Percentiles rank a stretch among this genome's conserved stretches.
These are phyloP conservation scores for Drosophila colorata DNA, from an alignment of 2,888 invertebrate species.

Conservation along the genomic window DNA sequence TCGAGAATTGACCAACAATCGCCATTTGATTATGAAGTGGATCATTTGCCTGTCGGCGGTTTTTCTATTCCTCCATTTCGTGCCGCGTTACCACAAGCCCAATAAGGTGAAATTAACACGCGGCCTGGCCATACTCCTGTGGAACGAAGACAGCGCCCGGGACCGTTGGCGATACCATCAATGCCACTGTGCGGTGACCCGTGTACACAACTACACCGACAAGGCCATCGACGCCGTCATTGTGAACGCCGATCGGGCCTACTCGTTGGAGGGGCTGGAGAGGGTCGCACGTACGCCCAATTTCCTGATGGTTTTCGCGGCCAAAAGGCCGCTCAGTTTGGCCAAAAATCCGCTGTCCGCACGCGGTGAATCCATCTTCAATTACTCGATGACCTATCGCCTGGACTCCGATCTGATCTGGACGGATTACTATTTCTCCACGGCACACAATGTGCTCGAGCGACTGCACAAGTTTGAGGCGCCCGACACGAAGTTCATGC, in stretches of 20 bases:
- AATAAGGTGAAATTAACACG: rapidly evolving
- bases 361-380: slow-evolving; percentile 24
- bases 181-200: slow-evolving; percentile 58
- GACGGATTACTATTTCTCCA: slow-evolving; percentile 48
- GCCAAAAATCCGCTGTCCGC: slow-evolving; percentile 1
- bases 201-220: slow-evolving; percentile 4
- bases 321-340: slow-evolving; percentile 26
- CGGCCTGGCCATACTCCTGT: slow-evolving; percentile 42
- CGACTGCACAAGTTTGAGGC: slow-evolving; percentile 18
- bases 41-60: slow-evolving; percentile 7
- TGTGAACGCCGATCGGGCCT: slow-evolving; percentile 50
- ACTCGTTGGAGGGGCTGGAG: slow-evolving; percentile 24
- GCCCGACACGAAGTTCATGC: not conserved
- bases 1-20: not conserved
- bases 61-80: slow-evolving; percentile 6
- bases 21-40: slow-evolving; percentile 14
- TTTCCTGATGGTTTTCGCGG: slow-evolving; percentile 46
- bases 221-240: slow-evolving; percentile 54
- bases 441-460: not conserved
- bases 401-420: slow-evolving; percentile 61
- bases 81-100: slow-evolving; percentile 9
- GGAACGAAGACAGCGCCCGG: slow-evolving; percentile 42
- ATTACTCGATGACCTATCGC: slow-evolving; percentile 67
- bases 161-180: slow-evolving; percentile 6
- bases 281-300: slow-evolving; percentile 9